phyloP scores from a whole-genome alignment of 2,888 invertebrate genomes.

The Ariolimax columbianus region DNA sequence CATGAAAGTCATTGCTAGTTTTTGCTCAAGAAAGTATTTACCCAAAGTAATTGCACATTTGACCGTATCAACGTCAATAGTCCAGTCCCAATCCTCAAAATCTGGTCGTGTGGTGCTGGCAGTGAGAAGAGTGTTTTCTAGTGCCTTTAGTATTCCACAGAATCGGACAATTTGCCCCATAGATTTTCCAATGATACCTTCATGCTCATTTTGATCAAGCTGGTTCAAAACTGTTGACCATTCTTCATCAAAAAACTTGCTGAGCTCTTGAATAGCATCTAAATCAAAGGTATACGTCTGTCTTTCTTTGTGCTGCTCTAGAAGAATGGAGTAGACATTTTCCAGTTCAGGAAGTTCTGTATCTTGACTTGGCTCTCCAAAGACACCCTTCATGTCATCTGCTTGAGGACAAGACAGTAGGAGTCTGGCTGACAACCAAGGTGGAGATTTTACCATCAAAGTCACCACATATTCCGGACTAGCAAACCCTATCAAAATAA shows the following conservation, averaged over 20 bases:
- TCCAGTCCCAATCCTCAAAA: constrained; percentile 35
- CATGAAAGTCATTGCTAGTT: constrained; percentile 58
- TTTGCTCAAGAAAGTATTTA: constrained; percentile 61
- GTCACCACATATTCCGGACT: constrained; percentile 55
- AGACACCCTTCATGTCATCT: constrained; percentile 46
- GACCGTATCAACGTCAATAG: constrained; percentile 52
- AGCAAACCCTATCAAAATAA: constrained; percentile 50
- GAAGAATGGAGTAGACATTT: constrained; percentile 52
- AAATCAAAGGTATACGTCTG: constrained; percentile 52
- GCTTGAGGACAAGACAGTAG: constrained; percentile 57
- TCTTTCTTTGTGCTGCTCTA: constrained; percentile 49
- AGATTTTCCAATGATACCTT: constrained; percentile 57
- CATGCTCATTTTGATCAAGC: constrained; percentile 56
- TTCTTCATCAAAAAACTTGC: constrained; percentile 58
- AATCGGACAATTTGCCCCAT: constrained; percentile 59
- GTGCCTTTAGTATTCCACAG: constrained; percentile 58
- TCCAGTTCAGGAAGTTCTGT: constrained; percentile 37
- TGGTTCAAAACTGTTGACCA: constrained; percentile 58
- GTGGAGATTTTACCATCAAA: constrained; percentile 51
- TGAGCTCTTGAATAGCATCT: constrained; percentile 58
- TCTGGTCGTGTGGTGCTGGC: background rate
- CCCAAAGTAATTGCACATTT: constrained; percentile 53
- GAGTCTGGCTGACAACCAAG: constrained; percentile 55
- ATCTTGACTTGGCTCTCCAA: constrained; percentile 31
- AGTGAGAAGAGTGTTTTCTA: constrained; percentile 33